A percentile compares a stretch with the other conserved stretches of the same genome.
These are phyloP conservation scores for Tupiocoris notatus DNA, from an alignment of 2,888 invertebrate species.

Conservation along the genomic window DNA sequence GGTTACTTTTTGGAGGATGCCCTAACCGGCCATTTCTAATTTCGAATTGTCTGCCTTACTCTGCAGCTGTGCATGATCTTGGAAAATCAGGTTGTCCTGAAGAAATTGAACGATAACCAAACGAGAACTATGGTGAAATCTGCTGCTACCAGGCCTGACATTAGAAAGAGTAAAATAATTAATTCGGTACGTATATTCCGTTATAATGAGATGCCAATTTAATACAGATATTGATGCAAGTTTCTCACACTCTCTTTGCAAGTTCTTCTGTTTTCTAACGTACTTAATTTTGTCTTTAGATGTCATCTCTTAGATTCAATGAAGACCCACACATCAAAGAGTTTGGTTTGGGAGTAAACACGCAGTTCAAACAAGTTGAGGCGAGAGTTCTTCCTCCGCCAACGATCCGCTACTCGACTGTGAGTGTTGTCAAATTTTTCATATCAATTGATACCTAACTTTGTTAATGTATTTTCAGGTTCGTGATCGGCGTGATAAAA, in stretches of 20 bases:
- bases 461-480: no score
- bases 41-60: no score
- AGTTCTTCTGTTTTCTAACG: no score
- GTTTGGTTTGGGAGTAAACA: conserved; percentile 77
- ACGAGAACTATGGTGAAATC: conserved; percentile 81
- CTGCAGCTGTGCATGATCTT: conserved; percentile 68
- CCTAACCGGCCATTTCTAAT: no score
- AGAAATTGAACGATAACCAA: conserved; percentile 79
- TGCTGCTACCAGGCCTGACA: conserved; percentile 78
- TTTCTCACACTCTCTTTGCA: no score
- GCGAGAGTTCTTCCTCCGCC: conserved; percentile 82
- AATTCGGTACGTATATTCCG: conserved; percentile 57
- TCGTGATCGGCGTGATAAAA: no score
- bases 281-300: conserved; percentile 20
- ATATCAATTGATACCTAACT: no score
- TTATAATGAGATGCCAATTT: no score
- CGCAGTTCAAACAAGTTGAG: conserved; percentile 70
- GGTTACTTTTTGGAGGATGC: no score
- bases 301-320: conserved; percentile 50
- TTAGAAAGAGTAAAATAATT: conserved; percentile 77
- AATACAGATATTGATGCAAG: no score
- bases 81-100: conserved; percentile 73
- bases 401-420: conserved; percentile 62
- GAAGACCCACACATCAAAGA: conserved; percentile 63
- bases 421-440: no score